A percentile compares a stretch with the other conserved stretches of the same genome.
Evolutionary conservation across 2,888 invertebrate species (phyloP).

Genomic region (Girardia tigrina): DNA sequence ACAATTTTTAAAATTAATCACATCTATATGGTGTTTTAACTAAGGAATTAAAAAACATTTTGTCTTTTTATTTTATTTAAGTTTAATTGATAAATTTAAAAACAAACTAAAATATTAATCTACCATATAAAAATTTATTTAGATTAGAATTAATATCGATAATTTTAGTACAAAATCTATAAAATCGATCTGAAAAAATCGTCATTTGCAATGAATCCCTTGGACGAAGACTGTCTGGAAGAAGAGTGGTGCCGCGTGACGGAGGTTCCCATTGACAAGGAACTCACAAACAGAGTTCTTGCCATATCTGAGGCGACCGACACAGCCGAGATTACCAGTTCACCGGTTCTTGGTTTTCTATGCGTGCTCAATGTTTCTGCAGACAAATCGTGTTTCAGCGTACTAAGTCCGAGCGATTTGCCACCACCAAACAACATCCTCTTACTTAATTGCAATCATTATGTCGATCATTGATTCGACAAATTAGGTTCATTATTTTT

Average conservation of each 20-base stretch:
- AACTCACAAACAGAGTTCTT: slow-evolving; percentile 30
- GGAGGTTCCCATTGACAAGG: slow-evolving; percentile 9
- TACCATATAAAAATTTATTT: too few relatives aligned
- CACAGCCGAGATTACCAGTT: slow-evolving; percentile 31
- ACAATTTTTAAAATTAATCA: too few relatives aligned
- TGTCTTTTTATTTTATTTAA: too few relatives aligned
- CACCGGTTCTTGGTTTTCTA: slow-evolving; percentile 36
- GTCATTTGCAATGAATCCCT: slow-evolving; percentile 27
- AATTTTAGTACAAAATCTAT: too few relatives aligned
- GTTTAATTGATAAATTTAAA: too few relatives aligned
- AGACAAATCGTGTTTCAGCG: slow-evolving; percentile 20
- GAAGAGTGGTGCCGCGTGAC: slow-evolving; percentile 29
- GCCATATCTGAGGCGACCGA: slow-evolving; percentile 35
- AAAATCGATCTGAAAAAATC: slow-evolving; percentile 29
- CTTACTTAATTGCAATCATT: neutral
- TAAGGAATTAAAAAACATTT: too few relatives aligned
- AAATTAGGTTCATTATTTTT: too few relatives aligned
- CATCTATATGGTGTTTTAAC: too few relatives aligned
- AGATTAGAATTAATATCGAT: too few relatives aligned
- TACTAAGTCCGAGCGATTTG: slow-evolving; percentile 10
- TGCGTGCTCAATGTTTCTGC: slow-evolving; percentile 30
- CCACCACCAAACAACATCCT: slow-evolving; percentile 13
- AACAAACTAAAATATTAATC: too few relatives aligned
- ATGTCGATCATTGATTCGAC: slow-evolving; percentile 31
- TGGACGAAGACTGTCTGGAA: slow-evolving; percentile 25